These are phyloP conservation scores for Microcaecilia unicolor DNA, from an alignment of 2,797 vertebrate species.

Conservation along the genomic window DNA sequence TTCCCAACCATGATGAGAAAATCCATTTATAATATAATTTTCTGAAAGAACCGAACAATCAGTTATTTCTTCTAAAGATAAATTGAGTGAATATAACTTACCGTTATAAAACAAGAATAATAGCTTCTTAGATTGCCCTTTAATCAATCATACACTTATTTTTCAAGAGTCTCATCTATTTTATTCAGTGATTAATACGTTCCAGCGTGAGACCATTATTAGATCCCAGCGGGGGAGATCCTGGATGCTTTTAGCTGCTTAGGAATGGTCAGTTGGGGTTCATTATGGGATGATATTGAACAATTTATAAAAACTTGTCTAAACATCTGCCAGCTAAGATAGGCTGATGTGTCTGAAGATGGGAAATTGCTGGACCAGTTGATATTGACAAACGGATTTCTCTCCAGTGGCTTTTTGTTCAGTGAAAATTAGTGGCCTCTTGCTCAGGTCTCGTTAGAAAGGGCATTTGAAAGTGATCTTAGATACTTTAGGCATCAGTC, in stretches of 20 bases:
- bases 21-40: slow-evolving; percentile 44
- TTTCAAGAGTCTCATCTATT: slow-evolving; percentile 80
- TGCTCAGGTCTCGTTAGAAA: slow-evolving; percentile 66
- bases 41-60: slow-evolving; percentile 48
- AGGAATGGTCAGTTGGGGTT: slow-evolving; percentile 90
- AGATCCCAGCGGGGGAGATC: slow-evolving; percentile 73
- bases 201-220: slow-evolving; percentile 73
- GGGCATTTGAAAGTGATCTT: slow-evolving; percentile 66
- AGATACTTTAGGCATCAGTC: slow-evolving; percentile 47
- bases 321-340: slow-evolving; percentile 94
- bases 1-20: slow-evolving; percentile 38
- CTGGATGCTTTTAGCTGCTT: slow-evolving; percentile 78
- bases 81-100: slow-evolving; percentile 73
- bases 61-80: slow-evolving; percentile 67
- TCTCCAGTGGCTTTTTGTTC: slow-evolving; percentile 69
- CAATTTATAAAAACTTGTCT: slow-evolving; percentile 98
- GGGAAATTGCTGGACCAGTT: slow-evolving; percentile 80
- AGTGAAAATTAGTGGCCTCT: slow-evolving; percentile 61
- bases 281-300: slow-evolving; percentile 89
- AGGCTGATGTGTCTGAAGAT: slow-evolving; percentile 72
- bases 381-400: slow-evolving; percentile 69
- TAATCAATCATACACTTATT: slow-evolving; percentile 79
- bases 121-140: slow-evolving; percentile 69
- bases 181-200: slow-evolving; percentile 87
- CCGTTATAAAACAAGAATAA: slow-evolving; percentile 74